These are phyloP conservation scores for Dexiosoma caninum DNA, from an alignment of 2,888 invertebrate genomes.

Conservation along the genomic window DNA sequence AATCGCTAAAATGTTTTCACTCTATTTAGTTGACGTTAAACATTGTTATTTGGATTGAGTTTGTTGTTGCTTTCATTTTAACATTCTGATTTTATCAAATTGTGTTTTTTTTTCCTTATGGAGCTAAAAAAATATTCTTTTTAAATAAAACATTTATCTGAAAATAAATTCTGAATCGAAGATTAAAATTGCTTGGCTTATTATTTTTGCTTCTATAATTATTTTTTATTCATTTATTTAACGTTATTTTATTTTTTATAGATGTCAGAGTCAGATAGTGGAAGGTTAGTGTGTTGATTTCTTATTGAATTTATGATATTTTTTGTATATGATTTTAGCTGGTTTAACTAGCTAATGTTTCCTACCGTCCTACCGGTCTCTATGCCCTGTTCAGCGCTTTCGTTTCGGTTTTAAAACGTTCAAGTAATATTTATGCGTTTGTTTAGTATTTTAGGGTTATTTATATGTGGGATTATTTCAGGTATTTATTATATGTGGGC, in stretches of 20 bases:
- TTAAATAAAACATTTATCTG: constrained; percentile 26
- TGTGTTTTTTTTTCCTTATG: constrained; percentile 3
- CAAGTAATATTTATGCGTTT: no score
- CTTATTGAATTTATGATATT: constrained; percentile 20
- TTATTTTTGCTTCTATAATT: constrained; percentile 24
- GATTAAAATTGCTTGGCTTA: constrained; percentile 44
- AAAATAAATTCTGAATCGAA: constrained; percentile 45
- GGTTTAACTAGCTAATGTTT: no score
- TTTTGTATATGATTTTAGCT: constrained; percentile 4
- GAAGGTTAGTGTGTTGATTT: not conserved
- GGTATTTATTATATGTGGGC: no score
- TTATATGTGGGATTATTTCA: no score
- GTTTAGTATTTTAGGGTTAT: no score
- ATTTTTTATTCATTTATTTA: constrained; percentile 24
- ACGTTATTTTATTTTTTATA: constrained; percentile 5
- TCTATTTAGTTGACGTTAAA: constrained; percentile 32
- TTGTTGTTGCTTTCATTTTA: constrained; percentile 7
- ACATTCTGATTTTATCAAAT: constrained; percentile 45
- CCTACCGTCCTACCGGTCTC: not conserved
- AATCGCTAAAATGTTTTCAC: constrained; percentile 16
- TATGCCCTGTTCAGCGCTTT: not conserved
- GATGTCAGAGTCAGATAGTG: constrained; percentile 11
- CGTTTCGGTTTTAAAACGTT: not conserved
- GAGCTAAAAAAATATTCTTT: constrained; percentile 18
- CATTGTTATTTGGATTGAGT: constrained; percentile 15